These are phyloP conservation scores for Hippocampus guttulatus DNA, from an alignment of 2,113 vertebrate species.

Conservation along the genomic window DNA sequence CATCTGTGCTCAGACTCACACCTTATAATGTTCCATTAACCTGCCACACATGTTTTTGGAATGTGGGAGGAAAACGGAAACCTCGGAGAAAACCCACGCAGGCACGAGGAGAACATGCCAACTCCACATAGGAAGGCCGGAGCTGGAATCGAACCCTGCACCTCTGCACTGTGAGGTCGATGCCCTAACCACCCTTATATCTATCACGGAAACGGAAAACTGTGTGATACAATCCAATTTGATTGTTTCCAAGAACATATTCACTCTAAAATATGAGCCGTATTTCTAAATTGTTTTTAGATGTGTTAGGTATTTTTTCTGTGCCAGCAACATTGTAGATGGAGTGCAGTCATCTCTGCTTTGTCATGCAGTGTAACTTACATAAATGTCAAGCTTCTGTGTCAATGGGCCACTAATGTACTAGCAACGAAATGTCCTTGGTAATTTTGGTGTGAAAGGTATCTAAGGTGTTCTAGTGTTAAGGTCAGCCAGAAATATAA, in stretches of 20 bases:
- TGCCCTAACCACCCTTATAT: neutral
- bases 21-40: too few relatives aligned
- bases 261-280: neutral
- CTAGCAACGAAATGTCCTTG: neutral
- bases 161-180: too few relatives aligned
- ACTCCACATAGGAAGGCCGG: too few relatives aligned
- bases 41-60: too few relatives aligned
- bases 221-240: too few relatives aligned
- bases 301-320: neutral
- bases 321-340: neutral
- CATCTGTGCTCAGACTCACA: too few relatives aligned
- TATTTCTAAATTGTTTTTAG: neutral
- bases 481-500: neutral
- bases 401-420: slow-evolving; percentile 2
- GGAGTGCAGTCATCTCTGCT: neutral
- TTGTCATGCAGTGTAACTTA: neutral
- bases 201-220: neutral
- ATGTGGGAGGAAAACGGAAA: too few relatives aligned
- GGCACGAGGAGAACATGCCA: too few relatives aligned
- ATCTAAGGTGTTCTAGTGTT: neutral
- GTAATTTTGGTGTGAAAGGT: slow-evolving; percentile 1
- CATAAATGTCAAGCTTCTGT: neutral
- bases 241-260: too few relatives aligned
- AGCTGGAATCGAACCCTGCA: too few relatives aligned
- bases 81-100: too few relatives aligned